Evolutionary conservation across 2,113 vertebrate species (phyloP), one percentile per base, ranked within the genome.

Genomic region (Tragelaphus strepsiceros): DNA sequence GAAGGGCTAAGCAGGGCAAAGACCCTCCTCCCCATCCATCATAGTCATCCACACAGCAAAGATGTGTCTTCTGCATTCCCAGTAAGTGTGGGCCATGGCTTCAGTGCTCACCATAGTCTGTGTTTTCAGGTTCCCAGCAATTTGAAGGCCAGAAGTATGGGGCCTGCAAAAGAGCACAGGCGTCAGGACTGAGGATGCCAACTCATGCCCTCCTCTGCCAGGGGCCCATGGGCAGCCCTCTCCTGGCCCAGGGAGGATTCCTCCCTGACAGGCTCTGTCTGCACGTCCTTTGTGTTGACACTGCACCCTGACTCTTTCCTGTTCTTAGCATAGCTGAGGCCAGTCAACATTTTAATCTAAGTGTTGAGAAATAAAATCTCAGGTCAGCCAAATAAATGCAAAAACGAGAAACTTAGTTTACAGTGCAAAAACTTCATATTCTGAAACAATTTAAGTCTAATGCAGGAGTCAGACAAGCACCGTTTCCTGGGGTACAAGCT

Each of bases 41-140:
- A 1, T 5, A 3, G 21, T 67, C 7, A 12, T 86, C 61, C n/a
- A 88, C 89, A 46, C 61, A 54, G 51, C 12, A 13, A 54, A 46
- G 35, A 61, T 39, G 59, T 91, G 62, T 83, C 35, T 67, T 82
- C 28, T 1, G 2, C 12, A 1, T 62, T 74, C 85, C 43, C 10
- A 1, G 26, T 21, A 15, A 46, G 43, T 16, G 22, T n/a, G 58
- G 83, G 74, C 14, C 0, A 0, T 5, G 53, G 56, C 39, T 82
- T 35, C 43, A 11, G 77, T 22, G 96, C 99, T 99, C 98, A 99
- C 99, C 99, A 51, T 99, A 99, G 98, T 99, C 99, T 35, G 99
- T 99, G 98, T 99, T 99, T 98, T 99, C 99, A 32, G 99, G 99
- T 98, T 99, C 99, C 99, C 99, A 99, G 98, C 99, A 99, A 98